Evolutionary conservation across 2,888 invertebrate species (phyloP).

Genomic region (Noctua comes): DNA sequence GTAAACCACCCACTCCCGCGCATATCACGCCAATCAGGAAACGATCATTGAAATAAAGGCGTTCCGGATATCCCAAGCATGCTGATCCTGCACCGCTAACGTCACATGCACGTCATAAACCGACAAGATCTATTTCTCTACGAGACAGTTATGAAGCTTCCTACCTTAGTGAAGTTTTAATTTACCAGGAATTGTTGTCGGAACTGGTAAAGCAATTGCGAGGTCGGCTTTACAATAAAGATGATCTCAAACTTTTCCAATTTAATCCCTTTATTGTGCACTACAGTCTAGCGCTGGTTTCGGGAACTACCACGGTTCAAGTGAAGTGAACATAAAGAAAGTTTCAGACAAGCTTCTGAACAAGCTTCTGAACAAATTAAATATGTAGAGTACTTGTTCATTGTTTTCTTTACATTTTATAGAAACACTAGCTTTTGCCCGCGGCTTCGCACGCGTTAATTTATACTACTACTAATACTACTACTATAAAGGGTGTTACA

Average conservation of each 20-base stretch:
- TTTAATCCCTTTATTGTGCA: conserved; percentile 2
- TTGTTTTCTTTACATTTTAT: neutral
- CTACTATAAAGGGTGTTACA: too few species aligned
- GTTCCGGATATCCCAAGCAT: too few species aligned
- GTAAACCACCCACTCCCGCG: too few species aligned
- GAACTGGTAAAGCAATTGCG: neutral
- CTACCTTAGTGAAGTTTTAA: neutral
- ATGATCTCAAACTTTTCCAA: conserved; percentile 30
- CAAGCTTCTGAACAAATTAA: conserved; percentile 12
- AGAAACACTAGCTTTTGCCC: neutral
- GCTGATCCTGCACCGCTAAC: too few species aligned
- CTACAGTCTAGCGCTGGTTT: conserved; percentile 4
- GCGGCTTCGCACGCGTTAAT: too few species aligned
- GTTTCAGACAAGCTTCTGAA: neutral
- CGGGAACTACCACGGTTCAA: conserved; percentile 11
- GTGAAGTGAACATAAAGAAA: conserved; percentile 2
- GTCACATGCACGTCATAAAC: neutral
- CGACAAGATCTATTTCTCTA: neutral
- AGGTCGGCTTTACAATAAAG: neutral
- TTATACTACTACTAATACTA: too few species aligned
- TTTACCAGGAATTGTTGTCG: neutral
- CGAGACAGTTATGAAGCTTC: neutral
- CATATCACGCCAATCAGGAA: too few species aligned
- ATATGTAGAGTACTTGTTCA: neutral
- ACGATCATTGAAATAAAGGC: too few species aligned